A percentile compares a stretch with the other conserved stretches of the same genome.
These are phyloP conservation scores for Timema podura DNA, from an alignment of 2,888 invertebrate species.

Conservation along the genomic window DNA sequence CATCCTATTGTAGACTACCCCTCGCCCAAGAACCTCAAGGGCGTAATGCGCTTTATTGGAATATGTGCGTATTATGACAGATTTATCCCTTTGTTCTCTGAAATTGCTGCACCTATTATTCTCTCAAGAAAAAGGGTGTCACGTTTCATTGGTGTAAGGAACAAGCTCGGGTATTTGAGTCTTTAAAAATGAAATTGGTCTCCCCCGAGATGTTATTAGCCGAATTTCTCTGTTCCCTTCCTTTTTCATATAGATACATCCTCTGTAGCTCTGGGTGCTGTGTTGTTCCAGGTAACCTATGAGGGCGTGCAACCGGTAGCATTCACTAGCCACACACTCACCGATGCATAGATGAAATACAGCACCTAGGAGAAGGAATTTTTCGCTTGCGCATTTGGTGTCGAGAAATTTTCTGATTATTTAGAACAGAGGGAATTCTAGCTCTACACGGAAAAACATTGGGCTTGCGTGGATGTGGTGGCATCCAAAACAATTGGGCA, in stretches of 20 bases:
- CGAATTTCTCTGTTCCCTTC: not conserved
- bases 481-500: not conserved
- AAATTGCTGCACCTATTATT: not conserved
- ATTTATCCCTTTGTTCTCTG: not conserved
- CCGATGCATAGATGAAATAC: not conserved
- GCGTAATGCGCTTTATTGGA: not conserved
- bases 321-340: not conserved
- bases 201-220: not conserved
- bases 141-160: not conserved
- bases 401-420: not conserved
- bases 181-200: not conserved
- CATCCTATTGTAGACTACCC: not conserved
- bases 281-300: not conserved
- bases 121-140: not conserved
- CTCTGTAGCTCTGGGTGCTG: not conserved
- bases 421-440: not conserved
- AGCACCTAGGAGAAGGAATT: not conserved
- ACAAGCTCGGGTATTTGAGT: not conserved
- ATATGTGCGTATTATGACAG: not conserved
- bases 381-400: not conserved
- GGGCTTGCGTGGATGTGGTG: not conserved
- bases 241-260: not conserved
- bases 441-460: not conserved
- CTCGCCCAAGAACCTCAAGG: not conserved
- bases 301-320: not conserved